These are phyloP conservation scores for Ypsolopha scabrella DNA, from an alignment of 2,888 invertebrate genomes.

Conservation along the genomic window DNA sequence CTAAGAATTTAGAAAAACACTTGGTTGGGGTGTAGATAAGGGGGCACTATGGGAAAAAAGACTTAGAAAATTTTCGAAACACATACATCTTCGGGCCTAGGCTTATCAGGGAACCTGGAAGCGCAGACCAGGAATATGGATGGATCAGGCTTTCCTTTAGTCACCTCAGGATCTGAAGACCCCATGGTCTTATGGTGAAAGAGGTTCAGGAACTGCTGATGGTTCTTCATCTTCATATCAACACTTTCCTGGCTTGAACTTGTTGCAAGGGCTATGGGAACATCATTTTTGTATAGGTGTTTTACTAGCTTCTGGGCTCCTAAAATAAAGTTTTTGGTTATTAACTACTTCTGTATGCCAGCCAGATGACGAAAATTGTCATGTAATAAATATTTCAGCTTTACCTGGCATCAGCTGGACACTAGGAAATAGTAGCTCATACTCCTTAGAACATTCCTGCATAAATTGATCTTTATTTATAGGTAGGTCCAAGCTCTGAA, in stretches of 20 bases:
- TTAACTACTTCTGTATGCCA: neutral
- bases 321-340: slow-evolving; percentile 27
- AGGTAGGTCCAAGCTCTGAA: slow-evolving; percentile 72
- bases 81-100: slow-evolving; percentile 69
- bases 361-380: neutral
- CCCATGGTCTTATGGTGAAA: slow-evolving; percentile 85
- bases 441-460: slow-evolving; percentile 59
- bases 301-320: slow-evolving; percentile 82
- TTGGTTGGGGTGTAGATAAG: no score
- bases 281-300: slow-evolving; percentile 77
- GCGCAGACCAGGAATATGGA: slow-evolving; percentile 87
- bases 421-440: slow-evolving; percentile 69
- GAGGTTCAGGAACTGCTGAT: slow-evolving; percentile 73
- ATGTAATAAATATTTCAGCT: neutral
- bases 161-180: slow-evolving; percentile 86
- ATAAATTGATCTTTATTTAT: slow-evolving; percentile 75
- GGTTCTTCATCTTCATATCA: slow-evolving; percentile 75
- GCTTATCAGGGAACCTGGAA: slow-evolving; percentile 75
- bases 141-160: slow-evolving; percentile 88
- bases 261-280: slow-evolving; percentile 90
- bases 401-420: slow-evolving; percentile 80
- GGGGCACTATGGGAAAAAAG: no score
- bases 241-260: slow-evolving; percentile 82
- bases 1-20: no score
- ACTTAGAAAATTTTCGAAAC: no score